Conservation (phyloP, 2,797 vertebrate genomes). For the Melanotaenia maccullochi region DNA sequence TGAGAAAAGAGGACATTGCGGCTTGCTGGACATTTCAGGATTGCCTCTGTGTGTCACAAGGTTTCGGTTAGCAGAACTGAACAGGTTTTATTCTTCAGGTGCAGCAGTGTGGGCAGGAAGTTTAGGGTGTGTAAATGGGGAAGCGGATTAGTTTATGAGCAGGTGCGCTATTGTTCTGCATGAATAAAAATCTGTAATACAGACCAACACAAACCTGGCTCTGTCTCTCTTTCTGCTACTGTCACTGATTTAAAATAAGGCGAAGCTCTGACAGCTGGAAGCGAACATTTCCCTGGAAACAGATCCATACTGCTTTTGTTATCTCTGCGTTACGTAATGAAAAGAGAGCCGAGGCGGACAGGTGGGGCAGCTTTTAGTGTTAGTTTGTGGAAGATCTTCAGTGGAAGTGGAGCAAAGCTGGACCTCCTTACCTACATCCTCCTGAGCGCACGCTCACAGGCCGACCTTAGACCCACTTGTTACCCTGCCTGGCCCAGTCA, state of each 20-base stretch:
- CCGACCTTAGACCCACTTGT: constrained; percentile 67
- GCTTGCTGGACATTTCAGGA: constrained; percentile 16
- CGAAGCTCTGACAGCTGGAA: constrained; percentile 45
- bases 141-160: constrained; percentile 41
- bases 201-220: constrained; percentile 2
- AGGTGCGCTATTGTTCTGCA: constrained; percentile 46
- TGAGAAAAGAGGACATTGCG: constrained; percentile 13
- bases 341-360: not conserved
- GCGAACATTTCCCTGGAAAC: constrained; percentile 45
- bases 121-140: constrained; percentile 22
- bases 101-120: constrained; percentile 32
- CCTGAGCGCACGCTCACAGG: constrained; percentile 33
- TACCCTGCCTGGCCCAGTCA: constrained; percentile 64
- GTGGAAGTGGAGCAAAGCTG: constrained; percentile 34
- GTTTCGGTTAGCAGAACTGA: constrained; percentile 18
- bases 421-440: constrained; percentile 62
- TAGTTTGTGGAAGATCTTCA: constrained; percentile 14
- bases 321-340: constrained; percentile 4
- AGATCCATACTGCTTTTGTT: constrained; percentile 9
- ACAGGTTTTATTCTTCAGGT: constrained; percentile 8
- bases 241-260: constrained; percentile 41
- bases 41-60: constrained; percentile 12
- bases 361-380: not conserved
- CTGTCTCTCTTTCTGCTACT: constrained; percentile 9
- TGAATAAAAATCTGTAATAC: constrained; percentile 47